Base-by-base conservation (phyloP, 2,113 vertebrate species). In the Columba livia region DNA sequence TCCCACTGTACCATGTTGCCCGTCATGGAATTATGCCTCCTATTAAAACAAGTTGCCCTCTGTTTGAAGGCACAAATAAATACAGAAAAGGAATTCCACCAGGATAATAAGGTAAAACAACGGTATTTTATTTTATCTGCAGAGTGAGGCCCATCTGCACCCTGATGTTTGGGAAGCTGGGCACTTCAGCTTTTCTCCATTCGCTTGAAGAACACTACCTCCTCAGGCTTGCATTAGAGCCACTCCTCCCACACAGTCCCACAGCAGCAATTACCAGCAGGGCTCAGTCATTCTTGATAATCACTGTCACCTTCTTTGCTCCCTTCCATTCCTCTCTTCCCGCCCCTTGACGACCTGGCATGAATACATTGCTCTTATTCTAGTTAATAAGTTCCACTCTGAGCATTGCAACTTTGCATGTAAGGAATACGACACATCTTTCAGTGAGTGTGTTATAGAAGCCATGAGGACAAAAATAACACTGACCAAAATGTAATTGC, bases 121-220 rank as follows among this genome's bases (percentile, higher is more conserved):
- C 15, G 57, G 21, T 38, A 51, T 65, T 70, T 79, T 67, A 4
- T 86, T 81, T 36, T 57, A 19, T 50, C 31, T 69, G 1, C 38
- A 36, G 64, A 71, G 19, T 0, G 0, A 69, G 19, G 26, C 15
- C 19, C 12, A 16, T 36, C 25, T 77, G 25, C 15, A 42, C 26
- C 31, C 15, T n/a, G 28, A 4, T 73, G 31, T 28, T 93, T 81
- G 23, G 34, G 53, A 78, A 87, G 25, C 26, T 78, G 40, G 14
- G 3, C 7, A 15, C 31, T 65, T 88, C 44, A 80, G 12, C 40
- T 84, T 89, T 87, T 61, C 40, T 87, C 15, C 13, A 4, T 61
- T 42, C 17, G 18, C 12, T 2, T 66, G 60, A 69, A 64, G 48
- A 80, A 70, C 7, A 10, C 6, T 77, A 7, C 15, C 18, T 89